Conservation (phyloP, 2,113 vertebrate genomes). For the Rafetus swinhoei region DNA sequence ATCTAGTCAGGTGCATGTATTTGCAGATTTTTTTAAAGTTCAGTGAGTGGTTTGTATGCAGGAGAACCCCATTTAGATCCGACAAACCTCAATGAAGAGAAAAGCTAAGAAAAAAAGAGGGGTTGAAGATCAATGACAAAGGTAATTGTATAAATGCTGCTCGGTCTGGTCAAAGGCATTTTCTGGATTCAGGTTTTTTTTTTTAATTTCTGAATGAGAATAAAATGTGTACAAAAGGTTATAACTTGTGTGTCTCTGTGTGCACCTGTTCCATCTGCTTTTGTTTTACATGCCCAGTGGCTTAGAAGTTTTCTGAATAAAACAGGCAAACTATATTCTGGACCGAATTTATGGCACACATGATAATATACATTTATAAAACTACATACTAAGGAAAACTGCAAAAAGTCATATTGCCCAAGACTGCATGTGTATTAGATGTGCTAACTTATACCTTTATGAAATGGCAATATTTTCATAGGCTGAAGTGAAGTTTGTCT, state of each 20-base stretch:
- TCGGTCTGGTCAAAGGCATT: neutral
- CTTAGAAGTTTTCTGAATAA: conserved; percentile 54
- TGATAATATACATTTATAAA: accelerated
- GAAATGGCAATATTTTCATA: neutral
- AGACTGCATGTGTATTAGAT: neutral
- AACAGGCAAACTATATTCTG: neutral
- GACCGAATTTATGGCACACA: neutral
- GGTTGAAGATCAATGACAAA: neutral
- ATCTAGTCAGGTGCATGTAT: neutral
- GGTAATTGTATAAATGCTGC: neutral
- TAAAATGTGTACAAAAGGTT: neutral
- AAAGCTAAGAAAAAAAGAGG: neutral
- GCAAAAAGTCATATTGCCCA: accelerated
- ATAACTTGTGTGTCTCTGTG: neutral
- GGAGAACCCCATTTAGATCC: neutral
- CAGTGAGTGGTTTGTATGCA: neutral
- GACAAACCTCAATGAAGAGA: neutral
- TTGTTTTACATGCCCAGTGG: conserved; percentile 44
- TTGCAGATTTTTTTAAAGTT: neutral
- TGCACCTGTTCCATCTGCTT: conserved; percentile 39
- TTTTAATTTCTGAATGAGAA: neutral
- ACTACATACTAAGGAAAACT: neutral
- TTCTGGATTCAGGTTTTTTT: neutral
- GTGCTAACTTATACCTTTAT: neutral
- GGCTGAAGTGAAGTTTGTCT: neutral